Percentiles rank a stretch among this genome's conserved stretches.
Evolutionary conservation across 2,888 invertebrate genomes (phyloP).

Genomic region (Rotaria sp.): DNA sequence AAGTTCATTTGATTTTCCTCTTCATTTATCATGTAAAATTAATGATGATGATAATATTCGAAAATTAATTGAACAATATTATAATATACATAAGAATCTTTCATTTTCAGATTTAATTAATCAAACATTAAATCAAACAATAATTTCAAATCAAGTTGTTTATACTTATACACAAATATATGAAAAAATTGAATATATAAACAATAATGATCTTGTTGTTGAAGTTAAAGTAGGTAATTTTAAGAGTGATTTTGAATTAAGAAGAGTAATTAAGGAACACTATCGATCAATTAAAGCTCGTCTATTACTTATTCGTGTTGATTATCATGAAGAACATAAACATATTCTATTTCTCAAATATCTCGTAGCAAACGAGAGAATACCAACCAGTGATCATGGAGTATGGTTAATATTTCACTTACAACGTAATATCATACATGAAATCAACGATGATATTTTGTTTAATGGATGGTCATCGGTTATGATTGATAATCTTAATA

Average conservation of each 20-base stretch:
- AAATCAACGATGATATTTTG: neutral
- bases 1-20: neutral
- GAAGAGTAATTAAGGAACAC: neutral
- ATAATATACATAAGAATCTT: neutral
- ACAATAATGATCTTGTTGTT: neutral
- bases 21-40: neutral
- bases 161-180: neutral
- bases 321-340: neutral
- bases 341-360: neutral
- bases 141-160: neutral
- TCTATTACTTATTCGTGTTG: neutral
- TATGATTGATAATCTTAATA: neutral
- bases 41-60: neutral
- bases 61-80: neutral
- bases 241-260: neutral
- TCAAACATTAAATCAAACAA: neutral
- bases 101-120: neutral
- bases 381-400: neutral
- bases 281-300: neutral
- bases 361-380: neutral
- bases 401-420: neutral
- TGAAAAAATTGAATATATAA: neutral
- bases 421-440: neutral
- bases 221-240: neutral
- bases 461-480: neutral